Evolutionary conservation across 2,113 vertebrate species (phyloP).

Genomic region (Phalacrocorax brasilianus): DNA sequence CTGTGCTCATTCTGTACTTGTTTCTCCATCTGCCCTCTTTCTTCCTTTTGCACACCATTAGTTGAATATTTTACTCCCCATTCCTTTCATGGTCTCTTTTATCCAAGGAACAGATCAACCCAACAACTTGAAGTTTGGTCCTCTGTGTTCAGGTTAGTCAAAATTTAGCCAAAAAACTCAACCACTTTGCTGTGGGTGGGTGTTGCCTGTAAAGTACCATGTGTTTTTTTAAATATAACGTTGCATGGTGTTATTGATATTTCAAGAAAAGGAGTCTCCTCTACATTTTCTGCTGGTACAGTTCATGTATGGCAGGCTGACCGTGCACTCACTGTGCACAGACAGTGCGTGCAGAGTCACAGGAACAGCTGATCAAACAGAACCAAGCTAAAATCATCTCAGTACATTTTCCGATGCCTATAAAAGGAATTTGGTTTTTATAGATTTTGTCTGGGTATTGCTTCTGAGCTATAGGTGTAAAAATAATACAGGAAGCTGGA

Average conservation of each 20-base stretch:
- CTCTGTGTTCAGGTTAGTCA: background rate
- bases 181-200: background rate
- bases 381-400: background rate
- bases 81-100: background rate
- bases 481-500: constrained; percentile 22
- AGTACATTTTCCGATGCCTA: background rate
- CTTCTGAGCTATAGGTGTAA: background rate
- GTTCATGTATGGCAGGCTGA: background rate
- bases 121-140: background rate
- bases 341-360: background rate
- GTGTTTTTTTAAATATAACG: background rate
- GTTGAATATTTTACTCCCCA: background rate
- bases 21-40: background rate
- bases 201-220: background rate
- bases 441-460: background rate
- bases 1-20: background rate
- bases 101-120: background rate
- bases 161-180: background rate
- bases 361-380: background rate
- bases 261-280: background rate
- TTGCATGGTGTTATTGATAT: background rate
- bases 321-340: background rate
- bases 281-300: background rate
- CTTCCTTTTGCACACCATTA: background rate
- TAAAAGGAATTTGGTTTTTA: constrained; percentile 18